Evolutionary conservation across 1,140 invertebrate species (phyloP).

Genomic region (Matsumurasca onukii): DNA sequence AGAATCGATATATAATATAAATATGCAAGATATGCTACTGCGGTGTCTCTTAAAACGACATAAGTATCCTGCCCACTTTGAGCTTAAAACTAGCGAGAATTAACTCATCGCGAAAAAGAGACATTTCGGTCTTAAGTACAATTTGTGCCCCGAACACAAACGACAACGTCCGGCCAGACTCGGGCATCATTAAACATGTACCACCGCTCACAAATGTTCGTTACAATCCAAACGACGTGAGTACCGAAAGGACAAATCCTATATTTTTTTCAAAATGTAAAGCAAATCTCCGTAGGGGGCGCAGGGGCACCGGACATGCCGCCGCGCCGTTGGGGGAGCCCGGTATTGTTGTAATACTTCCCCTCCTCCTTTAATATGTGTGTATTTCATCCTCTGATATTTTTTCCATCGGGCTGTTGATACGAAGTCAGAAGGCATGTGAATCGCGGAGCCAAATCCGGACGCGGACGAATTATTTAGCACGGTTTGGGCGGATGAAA

Average conservation of each 20-base stretch:
- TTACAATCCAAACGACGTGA: constrained; percentile 5
- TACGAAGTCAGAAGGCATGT: constrained; percentile 22
- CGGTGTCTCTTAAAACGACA: too few species aligned
- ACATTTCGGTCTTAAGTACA: too few species aligned
- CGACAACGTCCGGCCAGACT: too few species aligned
- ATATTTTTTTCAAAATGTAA: constrained; percentile 20
- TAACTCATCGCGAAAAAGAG: too few species aligned
- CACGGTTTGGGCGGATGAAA: constrained; percentile 13
- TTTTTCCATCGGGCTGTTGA: not conserved
- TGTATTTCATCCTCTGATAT: constrained; percentile 12
- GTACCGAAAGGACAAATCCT: constrained; percentile 23
- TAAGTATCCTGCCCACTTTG: too few species aligned
- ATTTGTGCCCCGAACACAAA: too few species aligned
- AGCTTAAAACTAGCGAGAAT: too few species aligned
- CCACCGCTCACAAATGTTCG: not conserved
- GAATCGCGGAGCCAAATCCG: constrained; percentile 21
- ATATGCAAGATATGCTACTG: too few species aligned
- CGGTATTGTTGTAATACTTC: constrained; percentile 5
- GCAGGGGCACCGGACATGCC: not conserved
- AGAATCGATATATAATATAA: too few species aligned
- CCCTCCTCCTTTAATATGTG: constrained; percentile 18
- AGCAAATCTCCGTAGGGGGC: not conserved
- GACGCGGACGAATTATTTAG: constrained; percentile 24
- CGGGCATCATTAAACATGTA: constrained; percentile 15
- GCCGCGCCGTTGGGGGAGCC: not conserved